Conservation (phyloP, 2,797 vertebrate species). For the Gymnoscopelus microlampas region DNA sequence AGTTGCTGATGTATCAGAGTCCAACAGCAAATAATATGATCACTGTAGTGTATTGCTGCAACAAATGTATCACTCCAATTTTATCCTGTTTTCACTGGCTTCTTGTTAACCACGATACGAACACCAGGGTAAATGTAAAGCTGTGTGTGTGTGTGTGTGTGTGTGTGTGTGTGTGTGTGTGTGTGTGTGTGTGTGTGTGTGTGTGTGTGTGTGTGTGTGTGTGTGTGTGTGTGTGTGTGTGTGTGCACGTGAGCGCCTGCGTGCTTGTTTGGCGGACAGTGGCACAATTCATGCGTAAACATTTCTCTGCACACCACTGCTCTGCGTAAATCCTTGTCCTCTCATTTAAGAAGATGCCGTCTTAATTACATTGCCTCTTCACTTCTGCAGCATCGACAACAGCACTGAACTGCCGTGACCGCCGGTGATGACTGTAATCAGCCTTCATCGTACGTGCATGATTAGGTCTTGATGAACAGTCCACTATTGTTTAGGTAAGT, state of each 20-base stretch:
- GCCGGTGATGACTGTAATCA: not conserved
- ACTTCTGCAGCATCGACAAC: constrained; percentile 17
- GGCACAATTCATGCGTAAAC: not conserved
- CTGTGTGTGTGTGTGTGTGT: not conserved
- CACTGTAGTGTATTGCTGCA: no score
- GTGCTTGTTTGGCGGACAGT: not conserved
- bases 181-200: constrained; percentile 4
- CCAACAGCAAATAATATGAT: no score
- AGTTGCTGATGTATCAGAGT: not conserved
- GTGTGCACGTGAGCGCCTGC: not conserved
- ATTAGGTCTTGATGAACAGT: no score
- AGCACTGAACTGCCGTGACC: constrained; percentile 13
- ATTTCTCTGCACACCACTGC: no score
- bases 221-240: not conserved
- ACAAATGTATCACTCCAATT: no score
- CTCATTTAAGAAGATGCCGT: constrained; percentile 17
- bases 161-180: not conserved
- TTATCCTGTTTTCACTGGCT: no score
- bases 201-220: not conserved
- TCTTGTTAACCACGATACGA: no score
- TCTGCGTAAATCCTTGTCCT: constrained; percentile 16
- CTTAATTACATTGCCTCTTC: constrained; percentile 19
- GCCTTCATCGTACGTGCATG: no score
- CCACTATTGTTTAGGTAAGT: no score
- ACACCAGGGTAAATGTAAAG: not conserved